Evolutionary conservation across 1,140 invertebrate species (phyloP), one percentile per base, ranked within the genome.

Genomic region (Drosophila leontia): DNA sequence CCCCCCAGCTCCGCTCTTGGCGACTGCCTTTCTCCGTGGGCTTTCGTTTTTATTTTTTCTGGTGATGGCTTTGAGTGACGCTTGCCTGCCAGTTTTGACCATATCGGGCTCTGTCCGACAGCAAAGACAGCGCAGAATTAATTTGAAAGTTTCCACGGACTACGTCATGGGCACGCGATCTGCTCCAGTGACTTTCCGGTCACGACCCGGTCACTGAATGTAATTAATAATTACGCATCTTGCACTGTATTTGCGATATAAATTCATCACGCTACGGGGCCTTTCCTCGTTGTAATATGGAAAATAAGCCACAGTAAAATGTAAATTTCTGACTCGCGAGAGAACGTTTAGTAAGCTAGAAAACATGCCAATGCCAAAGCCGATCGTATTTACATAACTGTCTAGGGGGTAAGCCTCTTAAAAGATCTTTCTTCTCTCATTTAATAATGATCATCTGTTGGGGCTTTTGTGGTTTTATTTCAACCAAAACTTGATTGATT

Each of bases 171-270:
- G 60, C 44, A 53, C 64, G 56, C 64, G 83, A 65, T 80, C 50
- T 80, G 83, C 84, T 74, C 84, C n/a, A 87, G 50, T 88, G 83
- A 87, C 83, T 87, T 53, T 84, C 56, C 65, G 58, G 55, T 63
- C 63, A 45, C 35, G 61, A 70, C 47, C 67, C 15, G 83, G 84
- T 84, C 83, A 87, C 64, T 48, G 68, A 71, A 65, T 61, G 53
- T 67, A 68, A 86, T 76, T 79, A 87, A 87, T 82, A 87, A 86
- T 86, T 87, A 87, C 80, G 84, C 80, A 82, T 87, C 79, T 85
- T 78, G 57, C 56, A 81, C 37, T 79, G 45, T 29, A 12, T n/a
- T 56, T 26, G 35, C 53, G 35, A 56, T 17, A 51, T 51, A 7
- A 26, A 19, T 26, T 42, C 39, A 59, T 26, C 60, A 75, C 69